These are phyloP conservation scores for Agrypnus murinus DNA, from an alignment of 2,888 invertebrate genomes.

Conservation along the genomic window DNA sequence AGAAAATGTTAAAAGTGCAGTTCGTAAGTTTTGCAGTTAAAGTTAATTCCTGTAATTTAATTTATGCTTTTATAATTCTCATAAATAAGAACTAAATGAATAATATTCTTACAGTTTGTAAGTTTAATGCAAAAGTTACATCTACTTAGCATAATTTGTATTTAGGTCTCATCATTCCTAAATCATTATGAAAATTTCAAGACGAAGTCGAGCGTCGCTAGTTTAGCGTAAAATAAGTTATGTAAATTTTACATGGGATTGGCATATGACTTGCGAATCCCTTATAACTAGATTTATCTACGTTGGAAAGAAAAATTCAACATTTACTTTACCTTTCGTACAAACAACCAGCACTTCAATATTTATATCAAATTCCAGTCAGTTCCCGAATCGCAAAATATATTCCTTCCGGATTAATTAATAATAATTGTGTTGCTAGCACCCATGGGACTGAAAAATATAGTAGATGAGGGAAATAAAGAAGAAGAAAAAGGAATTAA, in stretches of 20 bases:
- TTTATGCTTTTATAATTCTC: too few species aligned
- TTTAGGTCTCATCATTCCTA: background rate
- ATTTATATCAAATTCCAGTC: background rate
- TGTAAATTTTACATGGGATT: conserved; percentile 6
- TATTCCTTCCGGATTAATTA: conserved; percentile 15
- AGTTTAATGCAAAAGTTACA: too few species aligned
- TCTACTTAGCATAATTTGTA: too few species aligned
- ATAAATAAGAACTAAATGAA: too few species aligned
- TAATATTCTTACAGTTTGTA: too few species aligned
- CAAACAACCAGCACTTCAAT: background rate
- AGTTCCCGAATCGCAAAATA: background rate
- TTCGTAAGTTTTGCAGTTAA: too few species aligned
- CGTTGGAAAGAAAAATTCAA: background rate
- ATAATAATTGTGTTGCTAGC: background rate
- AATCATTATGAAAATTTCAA: background rate
- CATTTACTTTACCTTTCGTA: background rate
- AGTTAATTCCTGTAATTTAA: too few species aligned
- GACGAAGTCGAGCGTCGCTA: background rate
- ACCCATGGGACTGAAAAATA: background rate
- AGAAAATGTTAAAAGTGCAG: too few species aligned
- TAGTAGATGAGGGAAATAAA: conserved; percentile 3
- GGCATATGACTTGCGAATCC: conserved; percentile 4
- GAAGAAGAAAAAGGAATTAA: background rate
- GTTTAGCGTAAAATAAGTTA: background rate
- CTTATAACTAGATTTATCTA: background rate